phyloP scores from a whole-genome alignment of 2,113 vertebrate species.

The Petromus typicus region DNA sequence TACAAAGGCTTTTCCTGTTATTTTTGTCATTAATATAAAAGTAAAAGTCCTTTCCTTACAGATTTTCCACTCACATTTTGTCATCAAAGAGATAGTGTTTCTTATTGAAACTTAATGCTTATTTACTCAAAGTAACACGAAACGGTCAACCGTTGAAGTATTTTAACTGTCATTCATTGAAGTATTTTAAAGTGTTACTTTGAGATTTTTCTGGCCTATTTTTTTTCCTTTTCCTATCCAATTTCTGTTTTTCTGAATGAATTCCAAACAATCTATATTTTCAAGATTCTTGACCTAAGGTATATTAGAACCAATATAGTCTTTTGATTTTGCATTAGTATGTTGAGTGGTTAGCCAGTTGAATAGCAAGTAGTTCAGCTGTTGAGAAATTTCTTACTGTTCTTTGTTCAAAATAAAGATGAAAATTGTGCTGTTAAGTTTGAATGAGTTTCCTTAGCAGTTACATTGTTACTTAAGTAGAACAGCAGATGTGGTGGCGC shows the following conservation, averaged over 20 bases:
- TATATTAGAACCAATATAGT: background rate
- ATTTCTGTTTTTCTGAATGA: background rate
- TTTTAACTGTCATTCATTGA: background rate
- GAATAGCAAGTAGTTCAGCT: background rate
- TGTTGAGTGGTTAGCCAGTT: background rate
- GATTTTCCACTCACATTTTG: background rate
- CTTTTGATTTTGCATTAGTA: background rate
- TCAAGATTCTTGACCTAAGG: conserved; percentile 4
- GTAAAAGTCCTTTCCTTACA: background rate
- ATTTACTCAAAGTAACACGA: background rate
- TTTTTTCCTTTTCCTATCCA: background rate
- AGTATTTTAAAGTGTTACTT: background rate
- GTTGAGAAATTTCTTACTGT: background rate
- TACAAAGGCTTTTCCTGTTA: background rate
- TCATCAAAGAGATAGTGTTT: background rate
- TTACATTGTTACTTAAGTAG: conserved; percentile 70
- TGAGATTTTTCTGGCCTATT: background rate
- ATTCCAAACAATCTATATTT: background rate
- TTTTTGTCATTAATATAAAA: background rate
- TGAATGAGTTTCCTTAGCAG: conserved; percentile 74
- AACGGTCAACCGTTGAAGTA: background rate
- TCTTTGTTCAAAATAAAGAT: conserved; percentile 54
- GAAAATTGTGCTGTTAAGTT: conserved; percentile 57
- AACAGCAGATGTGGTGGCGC: conserved; percentile 77
- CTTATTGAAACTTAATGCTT: background rate